phyloP scores from a whole-genome alignment of 1,140 invertebrate species.

The Megalopta genalis region DNA sequence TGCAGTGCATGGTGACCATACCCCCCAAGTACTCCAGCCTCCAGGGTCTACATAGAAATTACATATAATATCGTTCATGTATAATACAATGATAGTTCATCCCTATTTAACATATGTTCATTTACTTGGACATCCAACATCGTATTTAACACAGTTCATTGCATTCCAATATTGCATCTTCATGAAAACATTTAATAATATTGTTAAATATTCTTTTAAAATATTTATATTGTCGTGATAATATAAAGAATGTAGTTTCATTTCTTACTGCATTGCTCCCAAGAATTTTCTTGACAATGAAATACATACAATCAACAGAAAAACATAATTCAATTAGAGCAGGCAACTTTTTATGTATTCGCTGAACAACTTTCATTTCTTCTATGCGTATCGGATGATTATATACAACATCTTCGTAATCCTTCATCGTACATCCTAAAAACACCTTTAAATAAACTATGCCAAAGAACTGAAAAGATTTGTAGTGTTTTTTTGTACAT shows the following conservation, averaged over 20 bases:
- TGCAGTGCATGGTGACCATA: conserved; percentile 35
- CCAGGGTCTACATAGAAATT: conserved; percentile 16
- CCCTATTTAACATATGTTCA: background rate
- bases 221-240: background rate
- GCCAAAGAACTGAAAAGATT: background rate
- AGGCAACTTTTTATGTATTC: conserved; percentile 25
- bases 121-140: conserved; percentile 47
- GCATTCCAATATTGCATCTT: conserved; percentile 50
- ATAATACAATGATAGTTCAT: background rate
- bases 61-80: background rate
- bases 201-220: background rate
- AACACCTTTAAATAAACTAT: background rate
- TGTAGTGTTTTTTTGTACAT: background rate
- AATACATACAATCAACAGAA: conserved; percentile 26
- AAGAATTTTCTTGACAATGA: conserved; percentile 38
- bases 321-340: conserved; percentile 41
- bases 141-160: conserved; percentile 47
- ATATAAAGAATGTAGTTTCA: background rate
- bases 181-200: background rate
- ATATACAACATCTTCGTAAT: conserved; percentile 23
- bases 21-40: conserved; percentile 40
- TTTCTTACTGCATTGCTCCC: conserved; percentile 18
- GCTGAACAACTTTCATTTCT: conserved; percentile 34
- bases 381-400: conserved; percentile 26
- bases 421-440: conserved; percentile 36